Conservation (phyloP, 2,888 invertebrate genomes). For the Lasioglossum vierecki region DNA sequence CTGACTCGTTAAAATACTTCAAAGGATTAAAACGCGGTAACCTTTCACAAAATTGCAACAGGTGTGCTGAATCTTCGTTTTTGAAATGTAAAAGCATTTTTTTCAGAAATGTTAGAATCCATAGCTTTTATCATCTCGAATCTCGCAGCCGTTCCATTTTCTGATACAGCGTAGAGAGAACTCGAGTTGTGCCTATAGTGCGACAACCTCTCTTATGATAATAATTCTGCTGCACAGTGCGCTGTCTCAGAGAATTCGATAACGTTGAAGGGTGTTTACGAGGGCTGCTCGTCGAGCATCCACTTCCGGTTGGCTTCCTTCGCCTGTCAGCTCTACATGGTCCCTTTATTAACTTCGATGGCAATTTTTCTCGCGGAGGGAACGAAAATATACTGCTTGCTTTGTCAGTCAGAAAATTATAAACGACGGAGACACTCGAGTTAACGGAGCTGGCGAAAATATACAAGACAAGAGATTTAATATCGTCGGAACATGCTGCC, state of each 20-base stretch:
- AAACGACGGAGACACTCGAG: neutral
- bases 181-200: neutral
- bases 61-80: too few relatives aligned
- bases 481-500: neutral
- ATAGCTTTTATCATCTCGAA: neutral
- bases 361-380: neutral
- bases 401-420: neutral
- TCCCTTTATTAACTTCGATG: neutral
- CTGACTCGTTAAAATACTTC: too few relatives aligned
- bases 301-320: neutral
- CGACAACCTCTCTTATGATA: neutral
- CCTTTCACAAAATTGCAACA: too few relatives aligned
- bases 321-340: neutral
- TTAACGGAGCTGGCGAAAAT: neutral
- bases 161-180: neutral
- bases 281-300: neutral
- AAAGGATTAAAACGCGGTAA: neutral
- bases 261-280: neutral
- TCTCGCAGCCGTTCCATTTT: neutral
- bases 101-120: too few relatives aligned
- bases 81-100: too few relatives aligned
- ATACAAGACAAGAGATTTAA: neutral
- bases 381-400: neutral
- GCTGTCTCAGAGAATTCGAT: constrained; percentile 18
- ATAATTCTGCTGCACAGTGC: neutral